phyloP scores from a whole-genome alignment of 2,797 vertebrate genomes.

The Mastacembelus armatus region DNA sequence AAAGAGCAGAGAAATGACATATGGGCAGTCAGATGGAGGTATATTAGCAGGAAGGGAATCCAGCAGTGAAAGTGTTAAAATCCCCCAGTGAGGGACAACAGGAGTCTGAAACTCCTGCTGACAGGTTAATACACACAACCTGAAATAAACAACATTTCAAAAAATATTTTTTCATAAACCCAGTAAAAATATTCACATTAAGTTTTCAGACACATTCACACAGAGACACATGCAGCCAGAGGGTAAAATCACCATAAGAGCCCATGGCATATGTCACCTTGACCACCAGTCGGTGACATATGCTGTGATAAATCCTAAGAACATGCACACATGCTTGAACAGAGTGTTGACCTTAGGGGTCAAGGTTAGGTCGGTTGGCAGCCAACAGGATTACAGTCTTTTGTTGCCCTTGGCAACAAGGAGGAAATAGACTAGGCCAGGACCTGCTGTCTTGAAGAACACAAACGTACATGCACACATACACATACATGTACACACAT shows the following conservation, averaged over 20 bases:
- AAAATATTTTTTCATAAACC: neutral
- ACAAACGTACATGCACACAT: constrained; percentile 7
- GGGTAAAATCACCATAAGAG: constrained; percentile 29
- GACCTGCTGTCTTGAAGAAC: constrained; percentile 48
- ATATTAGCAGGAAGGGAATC: constrained; percentile 72
- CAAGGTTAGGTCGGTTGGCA: constrained; percentile 74
- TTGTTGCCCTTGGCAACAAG: constrained; percentile 75
- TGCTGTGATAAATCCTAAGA: constrained; percentile 59
- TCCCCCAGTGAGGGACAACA: constrained; percentile 52
- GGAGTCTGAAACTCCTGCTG: constrained; percentile 66
- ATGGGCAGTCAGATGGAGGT: constrained; percentile 74
- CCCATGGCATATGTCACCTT: constrained; percentile 63
- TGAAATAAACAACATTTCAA: neutral
- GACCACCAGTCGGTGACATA: constrained; percentile 72
- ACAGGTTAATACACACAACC: constrained; percentile 38
- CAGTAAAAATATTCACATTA: neutral
- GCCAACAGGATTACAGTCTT: constrained; percentile 64
- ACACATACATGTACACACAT: too few species aligned
- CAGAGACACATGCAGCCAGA: constrained; percentile 21
- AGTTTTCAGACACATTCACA: neutral
- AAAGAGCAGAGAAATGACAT: constrained; percentile 52
- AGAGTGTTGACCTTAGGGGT: constrained; percentile 67
- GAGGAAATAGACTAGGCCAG: constrained; percentile 52
- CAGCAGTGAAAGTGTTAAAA: constrained; percentile 81
- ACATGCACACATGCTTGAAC: constrained; percentile 48